A percentile compares a stretch with the other conserved stretches of the same genome.
Conservation (phyloP, 2,113 vertebrate genomes). For the Furnarius figulus region DNA sequence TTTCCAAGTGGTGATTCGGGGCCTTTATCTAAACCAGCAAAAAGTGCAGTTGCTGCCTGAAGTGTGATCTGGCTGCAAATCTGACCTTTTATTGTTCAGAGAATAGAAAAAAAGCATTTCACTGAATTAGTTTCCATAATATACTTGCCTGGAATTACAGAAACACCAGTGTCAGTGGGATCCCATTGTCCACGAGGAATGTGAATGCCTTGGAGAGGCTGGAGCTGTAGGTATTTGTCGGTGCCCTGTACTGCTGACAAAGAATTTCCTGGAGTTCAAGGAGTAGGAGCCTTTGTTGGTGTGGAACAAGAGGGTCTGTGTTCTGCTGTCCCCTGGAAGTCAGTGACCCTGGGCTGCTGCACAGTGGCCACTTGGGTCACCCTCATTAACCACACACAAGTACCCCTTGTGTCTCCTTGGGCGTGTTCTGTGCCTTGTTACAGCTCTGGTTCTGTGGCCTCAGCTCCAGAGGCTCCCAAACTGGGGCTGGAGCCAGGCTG, state of each 20-base stretch:
- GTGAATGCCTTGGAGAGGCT: not conserved
- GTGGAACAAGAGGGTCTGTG: slow-evolving; percentile 13
- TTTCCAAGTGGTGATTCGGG: not conserved
- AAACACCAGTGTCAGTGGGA: not conserved
- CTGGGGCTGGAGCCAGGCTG: not conserved
- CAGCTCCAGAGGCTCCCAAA: rapidly evolving
- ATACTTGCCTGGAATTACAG: not conserved
- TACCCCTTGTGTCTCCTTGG: not conserved
- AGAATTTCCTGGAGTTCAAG: not conserved
- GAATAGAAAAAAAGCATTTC: not conserved
- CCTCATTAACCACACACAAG: not conserved
- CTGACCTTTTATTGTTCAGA: not conserved
- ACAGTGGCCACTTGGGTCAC: not conserved
- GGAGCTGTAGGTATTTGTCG: not conserved
- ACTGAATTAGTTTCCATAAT: not conserved
- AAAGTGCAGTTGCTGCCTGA: not conserved
- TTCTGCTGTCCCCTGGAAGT: not conserved
- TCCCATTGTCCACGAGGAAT: not conserved
- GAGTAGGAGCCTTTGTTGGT: slow-evolving; percentile 27
- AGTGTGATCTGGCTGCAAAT: not conserved
- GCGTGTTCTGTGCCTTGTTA: not conserved
- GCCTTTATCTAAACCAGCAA: not conserved
- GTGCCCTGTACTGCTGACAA: not conserved
- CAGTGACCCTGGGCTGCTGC: not conserved
- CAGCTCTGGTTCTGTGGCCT: not conserved